Evolutionary conservation across 2,888 invertebrate genomes (phyloP).

Genomic region (Acleris sparsana): DNA sequence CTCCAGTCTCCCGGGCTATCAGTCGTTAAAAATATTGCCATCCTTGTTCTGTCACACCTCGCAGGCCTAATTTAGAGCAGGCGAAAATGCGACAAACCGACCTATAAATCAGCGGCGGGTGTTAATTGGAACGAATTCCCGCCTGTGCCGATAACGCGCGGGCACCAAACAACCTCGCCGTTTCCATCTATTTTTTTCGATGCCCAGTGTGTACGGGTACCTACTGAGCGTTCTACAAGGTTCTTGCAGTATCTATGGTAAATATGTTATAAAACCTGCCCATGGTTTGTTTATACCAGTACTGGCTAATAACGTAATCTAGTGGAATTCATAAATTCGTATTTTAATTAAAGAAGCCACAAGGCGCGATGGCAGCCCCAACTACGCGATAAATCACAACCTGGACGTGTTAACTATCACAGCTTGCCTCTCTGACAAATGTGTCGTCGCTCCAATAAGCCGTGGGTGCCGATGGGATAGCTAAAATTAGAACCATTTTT

Average conservation of each 20-base stretch:
- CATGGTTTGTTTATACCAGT: neutral
- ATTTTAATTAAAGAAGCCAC: slow-evolving; percentile 40
- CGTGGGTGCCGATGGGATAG: slow-evolving; percentile 55
- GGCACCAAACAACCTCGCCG: slow-evolving; percentile 37
- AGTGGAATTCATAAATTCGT: neutral
- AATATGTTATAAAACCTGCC: neutral
- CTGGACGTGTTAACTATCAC: slow-evolving; percentile 64
- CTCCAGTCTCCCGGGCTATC: slow-evolving; percentile 8
- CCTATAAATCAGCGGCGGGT: slow-evolving; percentile 73
- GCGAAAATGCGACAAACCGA: slow-evolving; percentile 63
- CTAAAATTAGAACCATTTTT: slow-evolving; percentile 37
- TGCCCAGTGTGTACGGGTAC: slow-evolving; percentile 23
- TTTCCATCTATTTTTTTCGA: slow-evolving; percentile 24
- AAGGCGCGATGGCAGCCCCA: slow-evolving; percentile 45
- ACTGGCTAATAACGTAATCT: neutral
- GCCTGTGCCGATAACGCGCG: slow-evolving; percentile 60
- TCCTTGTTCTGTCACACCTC: slow-evolving; percentile 65
- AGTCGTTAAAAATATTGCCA: slow-evolving; percentile 22
- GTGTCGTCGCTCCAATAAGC: slow-evolving; percentile 71
- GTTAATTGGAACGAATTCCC: slow-evolving; percentile 80
- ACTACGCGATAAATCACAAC: slow-evolving; percentile 66
- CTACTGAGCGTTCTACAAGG: slow-evolving; percentile 24
- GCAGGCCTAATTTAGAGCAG: slow-evolving; percentile 64
- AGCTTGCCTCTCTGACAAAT: slow-evolving; percentile 61
- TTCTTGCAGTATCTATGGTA: slow-evolving; percentile 2